These are phyloP conservation scores for Lacanobia oleracea DNA, from an alignment of 2,888 invertebrate species.

Conservation along the genomic window DNA sequence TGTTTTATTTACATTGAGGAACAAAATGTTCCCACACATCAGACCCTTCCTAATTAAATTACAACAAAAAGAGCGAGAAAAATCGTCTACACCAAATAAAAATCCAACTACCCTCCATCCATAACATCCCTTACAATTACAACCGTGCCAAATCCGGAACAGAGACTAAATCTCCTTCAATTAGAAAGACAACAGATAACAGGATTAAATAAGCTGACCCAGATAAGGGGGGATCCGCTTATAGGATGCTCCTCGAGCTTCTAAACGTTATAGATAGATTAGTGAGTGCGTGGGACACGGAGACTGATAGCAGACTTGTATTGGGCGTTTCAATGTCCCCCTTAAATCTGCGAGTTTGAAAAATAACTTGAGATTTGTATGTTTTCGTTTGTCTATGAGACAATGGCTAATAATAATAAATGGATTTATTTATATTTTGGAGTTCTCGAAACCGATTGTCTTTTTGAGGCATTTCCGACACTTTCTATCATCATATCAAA, in stretches of 20 bases:
- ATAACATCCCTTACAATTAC: constrained; percentile 9
- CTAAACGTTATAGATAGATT: constrained; percentile 37
- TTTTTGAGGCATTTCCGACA: background rate
- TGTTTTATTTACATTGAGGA: background rate
- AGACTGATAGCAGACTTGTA: constrained; percentile 48
- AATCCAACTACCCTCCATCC: constrained; percentile 9
- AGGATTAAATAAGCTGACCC: constrained; percentile 55
- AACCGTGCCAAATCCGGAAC: constrained; percentile 24
- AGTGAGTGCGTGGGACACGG: constrained; percentile 20
- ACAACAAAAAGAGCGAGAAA: background rate
- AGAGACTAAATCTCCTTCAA: constrained; percentile 39
- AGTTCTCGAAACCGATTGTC: background rate
- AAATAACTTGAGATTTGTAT: background rate
- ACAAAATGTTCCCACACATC: background rate
- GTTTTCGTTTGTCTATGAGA: too few species aligned
- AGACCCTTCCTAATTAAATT: background rate
- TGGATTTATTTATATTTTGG: background rate
- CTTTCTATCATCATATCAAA: background rate
- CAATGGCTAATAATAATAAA: too few species aligned
- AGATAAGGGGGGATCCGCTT: constrained; percentile 33
- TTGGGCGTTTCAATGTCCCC: constrained; percentile 31
- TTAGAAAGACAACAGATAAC: constrained; percentile 49
- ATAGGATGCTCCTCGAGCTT: constrained; percentile 27
- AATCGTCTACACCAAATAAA: constrained; percentile 10
- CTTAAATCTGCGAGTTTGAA: constrained; percentile 14